Evolutionary conservation across 1,140 invertebrate genomes (phyloP).

Genomic region (Drosophila erecta): DNA sequence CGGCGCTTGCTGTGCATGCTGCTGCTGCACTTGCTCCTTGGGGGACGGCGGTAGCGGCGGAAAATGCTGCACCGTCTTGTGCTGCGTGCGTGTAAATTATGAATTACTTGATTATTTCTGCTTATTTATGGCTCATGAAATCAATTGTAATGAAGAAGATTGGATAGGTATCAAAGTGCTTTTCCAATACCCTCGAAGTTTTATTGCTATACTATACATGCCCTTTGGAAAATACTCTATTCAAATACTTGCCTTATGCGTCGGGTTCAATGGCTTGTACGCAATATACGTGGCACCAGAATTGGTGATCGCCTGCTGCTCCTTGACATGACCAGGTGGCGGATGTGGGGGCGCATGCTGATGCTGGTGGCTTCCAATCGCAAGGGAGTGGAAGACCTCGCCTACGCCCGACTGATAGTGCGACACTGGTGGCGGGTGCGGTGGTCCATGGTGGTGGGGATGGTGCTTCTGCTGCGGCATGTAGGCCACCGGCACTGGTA

Average conservation of each 20-base stretch:
- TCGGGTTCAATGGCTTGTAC: slow-evolving; percentile 72
- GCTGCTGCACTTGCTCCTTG: slow-evolving; percentile 38
- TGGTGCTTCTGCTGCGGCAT: slow-evolving; percentile 56
- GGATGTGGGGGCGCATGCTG: slow-evolving; percentile 25
- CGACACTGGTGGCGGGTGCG: slow-evolving; percentile 26
- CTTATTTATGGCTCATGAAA: slow-evolving; percentile 61
- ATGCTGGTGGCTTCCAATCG: slow-evolving; percentile 43
- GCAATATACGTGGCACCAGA: slow-evolving; percentile 71
- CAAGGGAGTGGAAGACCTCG: slow-evolving; percentile 67
- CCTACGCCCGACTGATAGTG: slow-evolving; percentile 73
- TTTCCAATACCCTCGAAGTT: not conserved
- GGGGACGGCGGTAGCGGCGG: slow-evolving; percentile 63
- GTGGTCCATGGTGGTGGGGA: slow-evolving; percentile 34
- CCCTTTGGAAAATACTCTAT: not conserved
- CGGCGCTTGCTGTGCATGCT: slow-evolving; percentile 2
- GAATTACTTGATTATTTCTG: slow-evolving; percentile 65
- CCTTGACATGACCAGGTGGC: slow-evolving; percentile 63
- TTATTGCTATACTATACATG: too few relatives aligned
- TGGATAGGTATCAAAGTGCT: not conserved
- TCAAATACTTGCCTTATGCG: slow-evolving; percentile 65
- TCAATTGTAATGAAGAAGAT: slow-evolving; percentile 23
- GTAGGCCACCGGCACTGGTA: slow-evolving; percentile 74
- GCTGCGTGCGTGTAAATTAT: slow-evolving; percentile 73
- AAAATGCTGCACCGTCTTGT: slow-evolving; percentile 82
- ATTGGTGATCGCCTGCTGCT: slow-evolving; percentile 28